Conservation (phyloP, 37 sponge, comb jelly and placozoan genomes). For the Corticium candelabrum region DNA sequence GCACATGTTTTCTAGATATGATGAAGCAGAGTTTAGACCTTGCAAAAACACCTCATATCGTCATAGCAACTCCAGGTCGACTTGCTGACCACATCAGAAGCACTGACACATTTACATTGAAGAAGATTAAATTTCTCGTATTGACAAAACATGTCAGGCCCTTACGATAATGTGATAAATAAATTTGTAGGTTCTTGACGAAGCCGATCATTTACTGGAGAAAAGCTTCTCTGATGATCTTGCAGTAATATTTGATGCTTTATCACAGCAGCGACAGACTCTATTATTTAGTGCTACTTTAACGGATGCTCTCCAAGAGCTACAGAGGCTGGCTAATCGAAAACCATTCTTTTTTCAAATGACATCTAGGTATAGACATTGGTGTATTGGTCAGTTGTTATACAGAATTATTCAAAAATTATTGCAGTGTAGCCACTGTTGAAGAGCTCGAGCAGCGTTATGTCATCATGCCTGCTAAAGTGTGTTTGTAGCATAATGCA, state of each 20-base stretch:
- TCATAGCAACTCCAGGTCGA: conserved; percentile 95
- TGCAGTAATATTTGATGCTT: conserved; percentile 51
- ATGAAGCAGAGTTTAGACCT: conserved; percentile 77
- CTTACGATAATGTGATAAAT: no score
- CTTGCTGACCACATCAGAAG: conserved; percentile 83
- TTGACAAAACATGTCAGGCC: no score
- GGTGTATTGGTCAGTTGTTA: not conserved
- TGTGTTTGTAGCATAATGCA: not conserved
- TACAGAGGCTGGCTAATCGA: conserved; percentile 40
- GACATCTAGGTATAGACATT: conserved; percentile 29
- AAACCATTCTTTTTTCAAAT: conserved; percentile 71
- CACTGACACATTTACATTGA: conserved; percentile 68
- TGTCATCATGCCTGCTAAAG: conserved; percentile 66
- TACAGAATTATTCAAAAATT: not conserved
- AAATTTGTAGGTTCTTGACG: conserved; percentile 99
- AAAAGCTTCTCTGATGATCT: conserved; percentile 73
- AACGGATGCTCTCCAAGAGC: conserved; percentile 58
- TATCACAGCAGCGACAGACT: conserved; percentile 83
- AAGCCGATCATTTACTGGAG: conserved; percentile 88
- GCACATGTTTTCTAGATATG: conserved; percentile 79
- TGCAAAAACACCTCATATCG: conserved; percentile 73
- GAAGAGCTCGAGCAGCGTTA: conserved; percentile 71
- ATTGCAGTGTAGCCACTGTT: conserved; percentile 60
- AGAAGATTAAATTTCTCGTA: conserved; percentile 77
- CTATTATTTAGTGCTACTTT: conserved; percentile 97